A percentile compares a stretch with the other conserved stretches of the same genome.
These are phyloP conservation scores for Heliconius aoede DNA, from an alignment of 2,888 invertebrate genomes.

Conservation along the genomic window DNA sequence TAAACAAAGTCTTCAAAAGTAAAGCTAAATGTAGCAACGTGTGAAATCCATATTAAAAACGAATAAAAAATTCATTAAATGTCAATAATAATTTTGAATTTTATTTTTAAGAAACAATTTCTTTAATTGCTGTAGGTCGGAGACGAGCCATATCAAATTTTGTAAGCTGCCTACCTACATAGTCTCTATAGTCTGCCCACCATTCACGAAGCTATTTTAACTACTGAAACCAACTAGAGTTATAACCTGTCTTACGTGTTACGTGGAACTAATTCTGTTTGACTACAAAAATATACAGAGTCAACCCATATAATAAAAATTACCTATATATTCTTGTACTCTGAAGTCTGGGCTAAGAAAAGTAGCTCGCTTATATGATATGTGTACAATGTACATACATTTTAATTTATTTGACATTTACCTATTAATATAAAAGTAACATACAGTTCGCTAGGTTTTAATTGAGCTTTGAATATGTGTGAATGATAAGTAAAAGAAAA, in stretches of 20 bases:
- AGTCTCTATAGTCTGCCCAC: background rate
- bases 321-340: background rate
- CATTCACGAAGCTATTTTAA: background rate
- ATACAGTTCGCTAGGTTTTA: too few relatives aligned
- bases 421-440: too few relatives aligned
- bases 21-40: too few relatives aligned
- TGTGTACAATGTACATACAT: too few relatives aligned
- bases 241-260: background rate
- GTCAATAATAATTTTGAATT: background rate
- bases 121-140: background rate
- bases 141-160: background rate
- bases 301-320: background rate
- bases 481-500: too few relatives aligned
- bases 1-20: background rate
- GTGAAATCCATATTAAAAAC: too few relatives aligned
- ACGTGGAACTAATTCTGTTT: background rate
- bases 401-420: too few relatives aligned
- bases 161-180: background rate
- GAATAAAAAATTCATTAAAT: background rate
- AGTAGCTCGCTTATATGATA: background rate
- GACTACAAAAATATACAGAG: background rate
- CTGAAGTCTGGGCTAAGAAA: background rate
- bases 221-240: background rate
- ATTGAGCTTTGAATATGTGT: too few relatives aligned
- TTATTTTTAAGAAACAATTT: slow-evolving; percentile 3